Evolutionary conservation across 2,888 invertebrate species (phyloP), one percentile per base, ranked within the genome.

Genomic region (Pammene aurita): DNA sequence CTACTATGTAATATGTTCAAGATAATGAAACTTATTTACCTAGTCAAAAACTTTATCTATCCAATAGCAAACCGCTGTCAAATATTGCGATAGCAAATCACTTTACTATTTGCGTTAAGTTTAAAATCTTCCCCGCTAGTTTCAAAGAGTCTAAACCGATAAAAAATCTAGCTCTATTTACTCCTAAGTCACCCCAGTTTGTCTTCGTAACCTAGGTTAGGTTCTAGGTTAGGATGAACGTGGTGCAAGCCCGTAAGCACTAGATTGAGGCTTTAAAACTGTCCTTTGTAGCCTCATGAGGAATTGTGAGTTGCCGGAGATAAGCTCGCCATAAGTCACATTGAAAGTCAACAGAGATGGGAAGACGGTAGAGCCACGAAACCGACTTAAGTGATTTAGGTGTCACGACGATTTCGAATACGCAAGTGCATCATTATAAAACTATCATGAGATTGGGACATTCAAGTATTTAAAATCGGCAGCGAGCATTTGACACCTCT

Each of bases 331-430:
- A 62, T 58, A 66, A 68, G 68, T 72, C 65, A 78, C 79, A 82
- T 80, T 80, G 77, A 82, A 81, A 79, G 80, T 82, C 78, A 82
- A 81, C 81, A 80, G 67, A 71, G 67, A 60, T 72, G 1, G 72
- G 16, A 67, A 63, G 41, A 42, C 34, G 56, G 71, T 64, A 44
- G 73, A 71, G 82, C 79, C 75, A 79, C 10, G 34, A 75, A 72
- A 68, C 14, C 7, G 6, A 50, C 58, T 58, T 46, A 2, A 52
- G 61, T 9, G 42, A 9, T 38, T 38, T 38, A 38, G 9, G 38
- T 9, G 7, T 5, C 1, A 38, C 7, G 9, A 38, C 7, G 38
- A 38, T 38, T 9, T 38, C 2, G 9, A 38, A 38, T 6, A 6
- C 26, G 26, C 26, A 26, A 26, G 26, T 26, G 26, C 26, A 26